Evolutionary conservation across 2,888 invertebrate genomes (phyloP), one percentile per base, ranked within the genome.

Genomic region (Agriopis leucophaearia): DNA sequence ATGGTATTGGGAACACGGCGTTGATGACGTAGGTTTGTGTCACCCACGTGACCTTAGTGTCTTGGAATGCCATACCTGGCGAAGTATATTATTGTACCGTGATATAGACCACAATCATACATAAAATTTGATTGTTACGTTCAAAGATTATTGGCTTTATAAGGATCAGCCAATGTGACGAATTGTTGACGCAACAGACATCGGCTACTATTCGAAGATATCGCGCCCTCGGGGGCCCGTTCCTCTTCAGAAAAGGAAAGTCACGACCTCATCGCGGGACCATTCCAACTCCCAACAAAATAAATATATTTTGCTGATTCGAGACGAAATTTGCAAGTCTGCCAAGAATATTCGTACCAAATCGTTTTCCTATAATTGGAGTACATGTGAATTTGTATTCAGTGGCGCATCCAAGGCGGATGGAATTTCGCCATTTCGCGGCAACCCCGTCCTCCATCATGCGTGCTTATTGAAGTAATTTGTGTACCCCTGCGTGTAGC

Each of bases 281-380:
- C 85, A 84, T 89, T 85, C 83, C 80, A 84, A 86, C 85, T 88
- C 84, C 81, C 84, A 90, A 90, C 90, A 89, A 94, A 92, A 93
- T 93, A 93, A 92, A 92, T 92, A 91, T 92, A 90, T 92, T 91
- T 91, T 84, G 92, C 89, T 91, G 93, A 93, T 92, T 92, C 89
- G 83, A 89, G 88, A 82, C 86, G 84, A 91, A 91, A 93, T 93
- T 93, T 94, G 93, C 93, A 94, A 94, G 92, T 94, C 91, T 92
- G 93, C 93, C 93, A 93, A 93, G 92, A 92, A 93, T 92, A 93
- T 94, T 92, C 90, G 88, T 92, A 92, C 88, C 91, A 93, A 93
- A 94, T 94, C 93, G 93, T 94, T 94, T 94, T 94, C 93, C 93
- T 93, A 93, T 94, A 94, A 94, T 94, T 94, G 93, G 93, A 93